Percentiles rank a stretch among this genome's conserved stretches.
These are phyloP conservation scores for Papilio dardanus DNA, from an alignment of 1,140 invertebrate genomes.

Conservation along the genomic window DNA sequence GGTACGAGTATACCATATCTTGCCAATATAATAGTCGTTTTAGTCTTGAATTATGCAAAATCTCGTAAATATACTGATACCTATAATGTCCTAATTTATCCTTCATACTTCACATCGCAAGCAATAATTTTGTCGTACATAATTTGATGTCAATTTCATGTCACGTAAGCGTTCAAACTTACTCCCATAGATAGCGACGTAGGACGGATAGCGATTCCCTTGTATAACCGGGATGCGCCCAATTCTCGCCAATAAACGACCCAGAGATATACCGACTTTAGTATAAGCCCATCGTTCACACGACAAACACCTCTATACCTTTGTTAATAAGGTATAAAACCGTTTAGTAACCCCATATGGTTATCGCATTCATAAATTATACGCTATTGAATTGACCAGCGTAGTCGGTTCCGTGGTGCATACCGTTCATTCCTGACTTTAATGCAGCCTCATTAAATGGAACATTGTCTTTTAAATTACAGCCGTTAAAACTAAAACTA, in stretches of 20 bases:
- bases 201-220: constrained; percentile 74
- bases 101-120: not conserved
- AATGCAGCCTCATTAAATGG: constrained; percentile 32
- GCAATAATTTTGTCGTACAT: constrained; percentile 5
- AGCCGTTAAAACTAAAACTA: not conserved
- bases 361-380: constrained; percentile 52
- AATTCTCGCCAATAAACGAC: constrained; percentile 78
- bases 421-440: constrained; percentile 41
- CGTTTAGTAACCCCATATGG: constrained; percentile 47
- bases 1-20: no score
- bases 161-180: constrained; percentile 48
- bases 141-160: not conserved
- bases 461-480: constrained; percentile 14
- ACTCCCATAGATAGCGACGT: constrained; percentile 63
- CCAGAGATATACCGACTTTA: constrained; percentile 67
- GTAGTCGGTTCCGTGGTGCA: constrained; percentile 53
- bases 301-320: constrained; percentile 61
- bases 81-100: not conserved
- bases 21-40: no score
- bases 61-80: not conserved
- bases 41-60: not conserved
- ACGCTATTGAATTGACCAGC: constrained; percentile 62
- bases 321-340: constrained; percentile 55
- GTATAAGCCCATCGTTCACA: constrained; percentile 44
- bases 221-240: constrained; percentile 77